Evolutionary conservation across 2,797 vertebrate genomes (phyloP), one percentile per base, ranked within the genome.

Genomic region (Bovichtus variegatus): DNA sequence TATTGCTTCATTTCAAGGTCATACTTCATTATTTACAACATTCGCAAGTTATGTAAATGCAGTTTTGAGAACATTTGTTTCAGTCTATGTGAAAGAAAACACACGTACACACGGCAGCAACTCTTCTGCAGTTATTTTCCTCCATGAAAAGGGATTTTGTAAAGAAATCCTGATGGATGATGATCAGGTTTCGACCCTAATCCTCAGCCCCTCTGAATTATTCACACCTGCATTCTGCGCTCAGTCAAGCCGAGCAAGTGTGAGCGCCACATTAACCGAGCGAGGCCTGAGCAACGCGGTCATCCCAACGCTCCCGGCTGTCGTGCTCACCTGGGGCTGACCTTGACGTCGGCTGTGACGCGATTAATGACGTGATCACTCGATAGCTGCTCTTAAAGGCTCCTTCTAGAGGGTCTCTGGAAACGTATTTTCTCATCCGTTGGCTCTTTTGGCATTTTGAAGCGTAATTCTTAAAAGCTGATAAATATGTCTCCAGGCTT

Each of bases 161-260:
- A 21, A 6, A 16, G 58, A 68, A 29, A 21, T 25, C 18, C 34
- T 41, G 61, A 50, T 67, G 44, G 43, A 60, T 57, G 9, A 41
- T 29, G 34, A 9, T 61, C 34, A 51, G 36, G 15, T 65, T 67
- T 76, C 40, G 60, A 25, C 44, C 31, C 2, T 25, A 64, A 67
- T 70, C 63, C 51, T 58, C n/a, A 10, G 49, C 41, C 23, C 12
- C 6, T 38, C 49, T 74, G 40, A 83, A 79, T 84, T 60, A 82
- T 86, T 81, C 61, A 68, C 73, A 73, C 9, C 59, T 54, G 21
- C 41, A 21, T 36, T 70, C 62, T 76, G 68, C 66, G 60, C 61
- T 63, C 40, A 58, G 38, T 51, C 36, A 3, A 62, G 47, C 61
- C 31, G 18, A 41, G 68, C 38, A 5, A 51, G 43, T 19, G 21